A percentile compares a stretch with the other conserved stretches of the same genome.
phyloP scores from a whole-genome alignment of 2,113 vertebrate species.

The Elanus axillaris region DNA sequence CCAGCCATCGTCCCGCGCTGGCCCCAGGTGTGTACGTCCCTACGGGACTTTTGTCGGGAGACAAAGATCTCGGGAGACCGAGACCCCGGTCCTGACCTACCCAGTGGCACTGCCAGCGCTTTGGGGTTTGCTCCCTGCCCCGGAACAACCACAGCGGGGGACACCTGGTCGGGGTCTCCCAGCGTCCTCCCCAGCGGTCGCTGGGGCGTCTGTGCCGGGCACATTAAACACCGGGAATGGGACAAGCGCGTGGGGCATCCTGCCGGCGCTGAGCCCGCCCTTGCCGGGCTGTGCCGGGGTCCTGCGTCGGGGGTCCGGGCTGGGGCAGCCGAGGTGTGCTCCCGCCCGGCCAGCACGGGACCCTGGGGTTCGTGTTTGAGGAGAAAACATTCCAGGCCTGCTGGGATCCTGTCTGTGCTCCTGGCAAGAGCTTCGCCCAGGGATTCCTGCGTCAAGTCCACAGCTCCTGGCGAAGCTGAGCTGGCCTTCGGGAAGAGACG shows the following conservation, averaged over 20 bases:
- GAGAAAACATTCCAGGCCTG: background rate
- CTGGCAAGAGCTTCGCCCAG: background rate
- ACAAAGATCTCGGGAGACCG: no score
- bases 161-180: background rate
- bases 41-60: accelerated
- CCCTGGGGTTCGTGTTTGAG: background rate
- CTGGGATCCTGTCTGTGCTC: background rate
- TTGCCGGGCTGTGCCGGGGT: background rate
- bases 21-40: accelerated
- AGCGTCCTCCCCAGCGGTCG: background rate
- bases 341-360: background rate
- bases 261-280: background rate
- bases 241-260: accelerated
- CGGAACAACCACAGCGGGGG: background rate
- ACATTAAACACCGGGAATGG: background rate
- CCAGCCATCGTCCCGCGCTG: background rate
- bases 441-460: background rate
- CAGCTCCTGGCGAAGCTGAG: background rate
- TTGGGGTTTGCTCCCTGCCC: background rate
- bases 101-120: accelerated
- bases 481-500: background rate
- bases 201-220: background rate
- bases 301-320: accelerated
- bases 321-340: background rate
- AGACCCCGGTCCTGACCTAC: background rate